Percentiles rank a stretch among this genome's conserved stretches.
Evolutionary conservation across 2,888 invertebrate species (phyloP).

Genomic region (Xestia sexstrigata): DNA sequence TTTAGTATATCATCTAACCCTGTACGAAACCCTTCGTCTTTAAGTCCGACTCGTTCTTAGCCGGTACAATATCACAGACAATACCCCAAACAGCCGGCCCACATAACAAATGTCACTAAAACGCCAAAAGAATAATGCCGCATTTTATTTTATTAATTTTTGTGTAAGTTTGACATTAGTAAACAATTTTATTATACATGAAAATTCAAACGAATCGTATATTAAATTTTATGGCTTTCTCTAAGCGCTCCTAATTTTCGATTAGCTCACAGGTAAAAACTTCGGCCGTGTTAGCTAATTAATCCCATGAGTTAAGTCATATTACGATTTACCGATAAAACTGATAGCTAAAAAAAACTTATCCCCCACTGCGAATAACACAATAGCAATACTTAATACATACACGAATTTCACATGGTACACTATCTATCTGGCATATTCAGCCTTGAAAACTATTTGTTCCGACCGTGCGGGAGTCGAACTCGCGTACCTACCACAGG

Average conservation of each 20-base stretch:
- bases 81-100: no score
- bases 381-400: neutral
- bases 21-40: no score
- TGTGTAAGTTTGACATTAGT: constrained; percentile 10
- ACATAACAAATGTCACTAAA: neutral
- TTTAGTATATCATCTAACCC: no score
- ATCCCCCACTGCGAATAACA: neutral
- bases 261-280: neutral
- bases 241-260: neutral
- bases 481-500: neutral
- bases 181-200: constrained; percentile 24
- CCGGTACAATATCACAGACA: no score
- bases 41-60: no score
- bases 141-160: constrained; percentile 6
- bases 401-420: neutral
- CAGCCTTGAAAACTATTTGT: neutral
- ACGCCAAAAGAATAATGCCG: neutral
- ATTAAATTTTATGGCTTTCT: neutral
- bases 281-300: neutral
- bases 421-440: neutral
- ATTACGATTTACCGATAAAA: neutral
- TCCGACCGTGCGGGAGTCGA: neutral
- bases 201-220: constrained; percentile 17
- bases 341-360: neutral
- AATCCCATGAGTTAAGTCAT: neutral